Base-by-base conservation (phyloP, 1,140 invertebrate species). In the Drosophila biarmipes region DNA sequence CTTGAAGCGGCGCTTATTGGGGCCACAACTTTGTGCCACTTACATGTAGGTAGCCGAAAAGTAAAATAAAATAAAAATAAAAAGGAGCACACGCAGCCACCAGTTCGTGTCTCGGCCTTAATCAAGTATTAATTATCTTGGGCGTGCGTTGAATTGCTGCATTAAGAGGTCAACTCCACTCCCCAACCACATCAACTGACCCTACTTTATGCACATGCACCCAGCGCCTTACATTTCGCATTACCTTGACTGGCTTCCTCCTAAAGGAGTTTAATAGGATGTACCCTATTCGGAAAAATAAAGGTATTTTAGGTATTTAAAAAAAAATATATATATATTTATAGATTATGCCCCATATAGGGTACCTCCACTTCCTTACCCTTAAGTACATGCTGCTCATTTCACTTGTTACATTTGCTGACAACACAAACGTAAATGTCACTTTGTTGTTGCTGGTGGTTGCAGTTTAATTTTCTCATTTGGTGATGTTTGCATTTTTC, bases 101-200 rank as follows among this genome's bases (percentile, higher is more conserved):
- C 21, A 6, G 15, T n/a, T 57, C 21, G 21, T 15, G 35, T 17
- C 56, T 35, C 61, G 52, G 62, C 72, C 76, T 84, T 69, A 76
- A 80, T 85, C 66, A 85, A 85, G 72, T 85, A 84, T 77, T 80
- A 80, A 85, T 85, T 79, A 66, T 76, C 72, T 58, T 51, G 45
- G 45, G 52, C 49, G 55, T 54, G 49, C 67, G 67, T 67, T 63
- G 74, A 81, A 73, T 73, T 80, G 46, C 68, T 29, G 52, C 76
- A 73, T 45, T 37, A 48, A 40, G 42, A 69, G 67, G 67, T 69
- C 67, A 69, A 24, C 63, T 31, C 40, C 64, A n/a, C 14, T 12
- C 27, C 45, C 61, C 46, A 45, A 35, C 45, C 43, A 43, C 11
- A 29, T 19, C n/a, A 5, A 54, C n/a, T 43, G 46, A 73, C 43